These are phyloP conservation scores for Melanostoma scalare DNA, from an alignment of 2,888 invertebrate genomes.

Conservation along the genomic window DNA sequence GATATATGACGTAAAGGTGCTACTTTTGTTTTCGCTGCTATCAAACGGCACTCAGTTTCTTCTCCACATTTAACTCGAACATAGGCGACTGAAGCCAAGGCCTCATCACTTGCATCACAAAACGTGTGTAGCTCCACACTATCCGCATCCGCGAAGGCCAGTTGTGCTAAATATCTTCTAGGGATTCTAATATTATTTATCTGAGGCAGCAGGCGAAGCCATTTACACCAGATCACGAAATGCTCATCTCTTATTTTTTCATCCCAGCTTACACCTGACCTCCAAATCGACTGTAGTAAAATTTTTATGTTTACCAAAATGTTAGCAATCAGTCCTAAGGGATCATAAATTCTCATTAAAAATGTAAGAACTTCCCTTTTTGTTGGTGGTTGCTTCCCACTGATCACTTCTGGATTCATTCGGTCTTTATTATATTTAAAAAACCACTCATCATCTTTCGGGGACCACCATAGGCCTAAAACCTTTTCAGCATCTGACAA, in stretches of 20 bases:
- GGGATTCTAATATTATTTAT: conserved; percentile 23
- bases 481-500: conserved; percentile 43
- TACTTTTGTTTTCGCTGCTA: background rate
- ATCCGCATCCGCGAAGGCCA: background rate
- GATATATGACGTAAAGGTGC: no score
- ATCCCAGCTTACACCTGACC: conserved; percentile 29
- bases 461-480: conserved; percentile 69
- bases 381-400: conserved; percentile 63
- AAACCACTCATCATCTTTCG: conserved; percentile 57
- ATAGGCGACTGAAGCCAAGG: conserved; percentile 64
- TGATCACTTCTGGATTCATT: conserved; percentile 38
- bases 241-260: conserved; percentile 26
- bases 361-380: conserved; percentile 70
- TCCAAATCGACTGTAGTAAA: conserved; percentile 47
- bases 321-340: conserved; percentile 38
- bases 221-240: conserved; percentile 20
- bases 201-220: background rate
- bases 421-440: conserved; percentile 54
- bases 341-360: conserved; percentile 75
- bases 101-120: conserved; percentile 63
- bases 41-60: conserved; percentile 6
- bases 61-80: conserved; percentile 32
- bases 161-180: conserved; percentile 18
- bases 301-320: conserved; percentile 49
- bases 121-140: conserved; percentile 15